A percentile compares a stretch with the other conserved stretches of the same genome.
Evolutionary conservation across 2,888 invertebrate species (phyloP).

Genomic region (Coronaproctus castanopsis): DNA sequence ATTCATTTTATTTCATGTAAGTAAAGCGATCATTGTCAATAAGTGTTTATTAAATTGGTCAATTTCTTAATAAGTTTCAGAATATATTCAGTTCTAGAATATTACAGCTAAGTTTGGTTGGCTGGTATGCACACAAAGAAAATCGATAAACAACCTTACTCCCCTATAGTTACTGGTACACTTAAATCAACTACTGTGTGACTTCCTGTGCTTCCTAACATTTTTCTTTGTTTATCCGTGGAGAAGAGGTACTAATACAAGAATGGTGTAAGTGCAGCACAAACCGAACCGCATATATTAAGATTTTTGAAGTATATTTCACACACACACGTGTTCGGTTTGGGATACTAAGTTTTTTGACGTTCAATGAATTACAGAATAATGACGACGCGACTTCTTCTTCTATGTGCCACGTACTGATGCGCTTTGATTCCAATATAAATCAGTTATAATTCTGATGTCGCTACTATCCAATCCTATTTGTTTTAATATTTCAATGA

Average conservation of each 20-base stretch:
- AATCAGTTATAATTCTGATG: no score
- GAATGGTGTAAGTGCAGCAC: background rate
- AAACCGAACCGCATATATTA: background rate
- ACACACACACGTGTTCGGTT: background rate
- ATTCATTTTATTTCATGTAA: no score
- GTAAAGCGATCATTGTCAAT: no score
- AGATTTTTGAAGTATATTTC: background rate
- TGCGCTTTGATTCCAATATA: no score
- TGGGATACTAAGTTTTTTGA: background rate
- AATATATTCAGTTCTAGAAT: background rate
- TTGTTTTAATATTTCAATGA: no score
- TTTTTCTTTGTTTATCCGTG: background rate
- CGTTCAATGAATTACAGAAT: background rate
- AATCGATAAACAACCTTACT: conserved; percentile 4
- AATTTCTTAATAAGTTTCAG: no score
- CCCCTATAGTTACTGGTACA: background rate
- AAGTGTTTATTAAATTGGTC: no score
- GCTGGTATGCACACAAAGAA: background rate
- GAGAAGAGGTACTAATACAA: background rate
- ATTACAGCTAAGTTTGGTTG: background rate
- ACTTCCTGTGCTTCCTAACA: background rate
- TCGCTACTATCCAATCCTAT: no score
- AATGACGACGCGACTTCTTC: background rate
- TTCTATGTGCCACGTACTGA: no score
- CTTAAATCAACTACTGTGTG: background rate